Base-by-base conservation (phyloP, 35 echinoderm and acorn worm genomes). In the Ophiothrix spiculata region DNA sequence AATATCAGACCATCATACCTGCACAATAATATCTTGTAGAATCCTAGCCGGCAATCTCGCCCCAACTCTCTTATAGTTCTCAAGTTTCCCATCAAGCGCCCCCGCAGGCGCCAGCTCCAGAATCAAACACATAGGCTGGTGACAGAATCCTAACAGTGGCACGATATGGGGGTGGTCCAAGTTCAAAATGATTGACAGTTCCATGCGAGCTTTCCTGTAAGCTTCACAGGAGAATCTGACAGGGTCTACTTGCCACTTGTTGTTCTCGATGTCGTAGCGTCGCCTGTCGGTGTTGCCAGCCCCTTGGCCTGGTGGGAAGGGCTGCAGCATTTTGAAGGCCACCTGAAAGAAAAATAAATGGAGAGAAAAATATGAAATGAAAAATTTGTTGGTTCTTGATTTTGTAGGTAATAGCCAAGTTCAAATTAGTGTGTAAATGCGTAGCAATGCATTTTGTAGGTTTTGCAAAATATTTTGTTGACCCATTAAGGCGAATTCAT, bases 291-390 rank as follows among this genome's bases (percentile, higher is more conserved):
- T 91, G 35, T 91, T 88, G 35, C 89, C 80, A 13, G 92, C 96
- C 6, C 89, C 92, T 39, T 94, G 88, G 23, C 96, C 92, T 11
- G 96, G 96, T 1, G 92, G 91, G 75, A 88, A 99, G 19, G 95
- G 95, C 39, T 97, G 95, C 0, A 98, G 91, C 89, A 93, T 94
- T 42, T 98, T 98, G 40, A 88, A 79, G 40, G 95, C 95, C 10
- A 98, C 90, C 16, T 87, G 80, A 0, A 80, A 39, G 16, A n/a
- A n/a, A n/a, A n/a, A n/a, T n/a, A n/a, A n/a, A n/a, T n/a, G n/a
- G n/a, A n/a, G n/a, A n/a, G n/a, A n/a, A n/a, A n/a, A n/a, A n/a
- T n/a, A n/a, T n/a, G n/a, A n/a, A n/a, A n/a, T n/a, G n/a, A n/a
- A n/a, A n/a, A n/a, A n/a, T n/a, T n/a, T n/a, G n/a, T n/a, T n/a